Conservation (phyloP, 2,113 vertebrate genomes). For the Scopus umbretta region DNA sequence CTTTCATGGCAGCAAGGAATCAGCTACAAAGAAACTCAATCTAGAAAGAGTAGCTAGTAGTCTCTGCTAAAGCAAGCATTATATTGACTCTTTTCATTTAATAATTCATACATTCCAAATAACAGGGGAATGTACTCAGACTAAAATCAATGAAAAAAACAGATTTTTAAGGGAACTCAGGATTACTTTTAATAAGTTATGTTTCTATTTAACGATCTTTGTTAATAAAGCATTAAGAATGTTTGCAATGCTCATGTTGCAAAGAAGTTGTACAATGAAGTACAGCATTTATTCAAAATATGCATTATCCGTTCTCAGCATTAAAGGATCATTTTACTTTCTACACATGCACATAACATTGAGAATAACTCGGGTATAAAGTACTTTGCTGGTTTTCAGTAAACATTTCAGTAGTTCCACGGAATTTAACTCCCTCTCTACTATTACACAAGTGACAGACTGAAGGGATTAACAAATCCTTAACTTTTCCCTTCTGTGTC, state of each 20-base stretch:
- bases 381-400: background rate
- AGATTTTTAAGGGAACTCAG: background rate
- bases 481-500: background rate
- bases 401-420: background rate
- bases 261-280: background rate
- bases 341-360: background rate
- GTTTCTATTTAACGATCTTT: background rate
- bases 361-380: background rate
- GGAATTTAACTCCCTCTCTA: background rate
- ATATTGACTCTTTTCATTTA: background rate
- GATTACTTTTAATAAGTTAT: background rate
- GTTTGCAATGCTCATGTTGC: background rate
- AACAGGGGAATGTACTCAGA: background rate
- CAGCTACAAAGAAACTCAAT: background rate
- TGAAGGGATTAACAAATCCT: background rate
- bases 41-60: background rate
- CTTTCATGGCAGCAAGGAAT: conserved; percentile 22
- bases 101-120: conserved; percentile 8
- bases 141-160: background rate
- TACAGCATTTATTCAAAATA: background rate
- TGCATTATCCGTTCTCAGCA: background rate
- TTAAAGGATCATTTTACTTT: background rate
- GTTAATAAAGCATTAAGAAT: background rate
- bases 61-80: background rate
- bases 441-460: background rate